Evolutionary conservation across 2,113 vertebrate genomes (phyloP).

Genomic region (Holacanthus passer): DNA sequence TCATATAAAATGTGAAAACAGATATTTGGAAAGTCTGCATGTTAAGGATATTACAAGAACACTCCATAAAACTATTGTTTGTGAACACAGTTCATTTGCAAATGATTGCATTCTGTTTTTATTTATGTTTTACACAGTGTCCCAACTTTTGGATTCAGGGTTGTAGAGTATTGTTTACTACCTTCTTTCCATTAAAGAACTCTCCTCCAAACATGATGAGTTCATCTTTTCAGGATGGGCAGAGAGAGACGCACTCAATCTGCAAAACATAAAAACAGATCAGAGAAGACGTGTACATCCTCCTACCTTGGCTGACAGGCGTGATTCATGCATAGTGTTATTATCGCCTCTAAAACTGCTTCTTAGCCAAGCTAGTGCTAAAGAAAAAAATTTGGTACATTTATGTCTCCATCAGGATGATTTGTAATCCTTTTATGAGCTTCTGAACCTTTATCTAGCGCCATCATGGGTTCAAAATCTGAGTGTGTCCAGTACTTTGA

Average conservation of each 20-base stretch:
- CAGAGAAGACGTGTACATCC: not conserved
- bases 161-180: slow-evolving; percentile 62
- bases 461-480: not conserved
- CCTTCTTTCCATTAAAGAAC: slow-evolving; percentile 98
- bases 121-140: too few relatives aligned
- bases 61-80: too few relatives aligned
- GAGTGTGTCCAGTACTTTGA: too few relatives aligned
- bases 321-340: too few relatives aligned
- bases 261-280: slow-evolving; percentile 56
- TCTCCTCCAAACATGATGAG: slow-evolving; percentile 98
- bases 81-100: too few relatives aligned
- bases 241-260: slow-evolving; percentile 91
- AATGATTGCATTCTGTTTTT: too few relatives aligned
- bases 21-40: too few relatives aligned
- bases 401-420: not conserved
- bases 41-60: too few relatives aligned
- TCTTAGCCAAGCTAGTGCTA: not conserved
- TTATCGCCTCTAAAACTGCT: not conserved
- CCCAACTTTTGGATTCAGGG: too few relatives aligned
- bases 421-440: not conserved
- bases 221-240: slow-evolving; percentile 95
- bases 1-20: too few relatives aligned
- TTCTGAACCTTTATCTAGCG: not conserved
- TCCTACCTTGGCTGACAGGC: not conserved
- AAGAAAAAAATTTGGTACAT: not conserved